phyloP scores from a whole-genome alignment of 2,797 vertebrate genomes.

The Spinibarbus caldwelli region DNA sequence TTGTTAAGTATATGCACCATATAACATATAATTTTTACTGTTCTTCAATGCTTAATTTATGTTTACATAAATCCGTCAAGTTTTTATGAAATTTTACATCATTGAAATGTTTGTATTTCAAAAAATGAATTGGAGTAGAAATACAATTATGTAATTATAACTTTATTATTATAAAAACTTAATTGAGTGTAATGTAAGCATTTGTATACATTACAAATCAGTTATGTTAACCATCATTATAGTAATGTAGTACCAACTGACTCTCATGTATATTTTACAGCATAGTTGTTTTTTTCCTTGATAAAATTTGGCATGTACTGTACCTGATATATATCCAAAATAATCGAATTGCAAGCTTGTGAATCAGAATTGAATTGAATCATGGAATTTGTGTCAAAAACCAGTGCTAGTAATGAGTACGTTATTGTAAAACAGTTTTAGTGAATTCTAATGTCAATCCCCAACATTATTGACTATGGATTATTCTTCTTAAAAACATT shows the following conservation, averaged over 20 bases:
- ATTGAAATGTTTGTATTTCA: too few species aligned
- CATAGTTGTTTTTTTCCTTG: too few species aligned
- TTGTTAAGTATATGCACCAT: background rate
- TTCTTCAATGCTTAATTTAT: too few species aligned
- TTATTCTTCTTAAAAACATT: background rate
- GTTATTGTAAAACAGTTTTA: background rate
- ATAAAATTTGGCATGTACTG: background rate
- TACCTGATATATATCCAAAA: background rate
- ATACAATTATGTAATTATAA: background rate
- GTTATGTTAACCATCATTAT: background rate
- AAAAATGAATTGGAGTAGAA: background rate
- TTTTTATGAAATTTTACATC: too few species aligned
- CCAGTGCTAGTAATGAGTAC: background rate
- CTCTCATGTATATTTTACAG: background rate
- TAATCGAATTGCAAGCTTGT: background rate
- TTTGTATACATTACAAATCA: background rate
- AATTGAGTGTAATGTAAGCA: background rate
- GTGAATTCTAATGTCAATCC: background rate
- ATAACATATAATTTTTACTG: too few species aligned
- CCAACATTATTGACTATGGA: background rate
- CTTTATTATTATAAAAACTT: background rate
- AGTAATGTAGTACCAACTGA: background rate
- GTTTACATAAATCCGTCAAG: too few species aligned
- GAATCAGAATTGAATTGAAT: background rate
- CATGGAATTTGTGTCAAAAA: background rate